Evolutionary conservation across 2,797 vertebrate species (phyloP).

Genomic region (Acipenser oxyrinchus): DNA sequence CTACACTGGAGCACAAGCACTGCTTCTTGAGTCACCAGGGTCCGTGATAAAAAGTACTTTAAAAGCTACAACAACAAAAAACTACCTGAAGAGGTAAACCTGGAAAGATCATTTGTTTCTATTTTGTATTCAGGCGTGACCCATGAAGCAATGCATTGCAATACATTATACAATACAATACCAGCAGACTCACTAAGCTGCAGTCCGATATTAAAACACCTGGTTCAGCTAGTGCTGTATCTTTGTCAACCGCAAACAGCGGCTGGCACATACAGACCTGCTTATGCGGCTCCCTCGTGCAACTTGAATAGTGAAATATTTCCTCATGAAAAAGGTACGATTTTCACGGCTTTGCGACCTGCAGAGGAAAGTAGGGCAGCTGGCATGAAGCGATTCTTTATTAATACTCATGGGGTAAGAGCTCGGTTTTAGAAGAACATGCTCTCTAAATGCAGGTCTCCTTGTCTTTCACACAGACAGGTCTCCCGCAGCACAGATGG

Average conservation of each 20-base stretch:
- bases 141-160: too few species aligned
- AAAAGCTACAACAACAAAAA: too few species aligned
- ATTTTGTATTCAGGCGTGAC: too few species aligned
- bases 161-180: too few species aligned
- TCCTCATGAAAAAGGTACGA: neutral
- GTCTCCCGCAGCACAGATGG: too few species aligned
- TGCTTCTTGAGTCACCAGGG: too few species aligned
- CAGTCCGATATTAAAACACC: neutral
- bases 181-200: too few species aligned
- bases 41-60: too few species aligned
- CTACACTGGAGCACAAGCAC: too few species aligned
- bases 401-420: slow-evolving; percentile 22
- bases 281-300: slow-evolving; percentile 2
- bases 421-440: neutral
- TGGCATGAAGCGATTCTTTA: slow-evolving; percentile 2
- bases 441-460: neutral
- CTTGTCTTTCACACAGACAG: neutral
- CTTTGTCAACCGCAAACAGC: neutral
- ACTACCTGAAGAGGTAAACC: too few species aligned
- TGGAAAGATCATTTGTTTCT: too few species aligned
- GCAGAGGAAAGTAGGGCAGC: slow-evolving; percentile 19
- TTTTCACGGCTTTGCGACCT: too few species aligned
- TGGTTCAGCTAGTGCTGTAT: neutral
- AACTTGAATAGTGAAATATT: neutral
- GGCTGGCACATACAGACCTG: slow-evolving; percentile 1